phyloP scores from a whole-genome alignment of 2,797 vertebrate species.

The Peromyscus eremicus region DNA sequence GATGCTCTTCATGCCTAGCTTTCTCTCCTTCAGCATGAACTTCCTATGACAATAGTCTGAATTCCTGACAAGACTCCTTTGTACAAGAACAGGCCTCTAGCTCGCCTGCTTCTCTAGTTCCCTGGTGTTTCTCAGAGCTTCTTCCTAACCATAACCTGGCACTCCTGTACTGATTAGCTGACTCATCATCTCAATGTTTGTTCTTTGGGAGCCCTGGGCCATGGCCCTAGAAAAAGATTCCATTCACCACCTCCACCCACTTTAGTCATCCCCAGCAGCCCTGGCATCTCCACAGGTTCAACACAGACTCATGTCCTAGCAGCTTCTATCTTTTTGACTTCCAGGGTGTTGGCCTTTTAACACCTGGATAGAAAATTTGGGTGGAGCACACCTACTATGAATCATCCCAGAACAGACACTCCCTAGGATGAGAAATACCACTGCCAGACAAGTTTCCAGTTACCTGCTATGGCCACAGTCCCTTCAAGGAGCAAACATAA shows the following conservation, averaged over 20 bases:
- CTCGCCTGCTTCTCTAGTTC: neutral
- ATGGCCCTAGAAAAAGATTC: constrained; percentile 3
- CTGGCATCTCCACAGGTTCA: constrained; percentile 3
- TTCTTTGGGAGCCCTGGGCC: constrained; percentile 11
- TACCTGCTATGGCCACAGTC: constrained; percentile 4
- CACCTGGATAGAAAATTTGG: constrained; percentile 75
- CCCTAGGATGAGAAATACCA: constrained; percentile 57
- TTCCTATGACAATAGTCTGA: neutral
- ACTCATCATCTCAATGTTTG: constrained; percentile 55
- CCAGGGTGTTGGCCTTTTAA: constrained; percentile 73
- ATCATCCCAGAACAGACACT: constrained; percentile 64
- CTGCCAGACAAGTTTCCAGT: neutral
- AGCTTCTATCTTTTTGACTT: constrained; percentile 45
- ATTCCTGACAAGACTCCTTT: neutral
- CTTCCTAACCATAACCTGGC: constrained; percentile 46
- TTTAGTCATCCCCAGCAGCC: constrained; percentile 53
- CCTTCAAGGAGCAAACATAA: neutral
- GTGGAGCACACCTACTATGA: constrained; percentile 38
- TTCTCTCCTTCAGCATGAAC: neutral
- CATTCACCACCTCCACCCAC: constrained; percentile 49
- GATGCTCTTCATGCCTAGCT: neutral
- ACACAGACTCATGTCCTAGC: constrained; percentile 26
- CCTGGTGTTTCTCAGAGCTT: neutral
- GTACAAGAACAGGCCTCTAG: neutral
- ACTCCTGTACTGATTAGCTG: constrained; percentile 25